A percentile compares a stretch with the other conserved stretches of the same genome.
phyloP scores from a whole-genome alignment of 1,140 invertebrate genomes.

The Halesus radiatus region DNA sequence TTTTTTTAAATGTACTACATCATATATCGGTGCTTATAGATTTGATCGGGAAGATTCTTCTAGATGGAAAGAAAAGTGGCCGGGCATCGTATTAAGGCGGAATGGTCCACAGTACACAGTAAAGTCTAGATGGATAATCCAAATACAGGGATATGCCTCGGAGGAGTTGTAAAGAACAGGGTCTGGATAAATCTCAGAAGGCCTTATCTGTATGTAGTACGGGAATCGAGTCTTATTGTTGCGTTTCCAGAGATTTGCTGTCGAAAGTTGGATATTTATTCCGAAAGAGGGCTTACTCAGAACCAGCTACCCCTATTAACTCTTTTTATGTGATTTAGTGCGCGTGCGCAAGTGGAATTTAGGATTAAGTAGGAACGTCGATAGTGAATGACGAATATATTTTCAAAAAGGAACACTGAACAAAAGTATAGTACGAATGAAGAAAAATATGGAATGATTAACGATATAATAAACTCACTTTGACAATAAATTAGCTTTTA shows the following conservation, averaged over 20 bases:
- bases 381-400: too few relatives aligned
- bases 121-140: not conserved
- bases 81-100: not conserved
- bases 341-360: too few relatives aligned
- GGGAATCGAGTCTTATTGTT: slow-evolving; percentile 30
- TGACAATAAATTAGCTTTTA: too few relatives aligned
- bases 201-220: slow-evolving; percentile 25
- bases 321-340: not conserved
- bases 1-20: too few relatives aligned
- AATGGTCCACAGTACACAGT: not conserved
- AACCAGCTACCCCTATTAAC: not conserved
- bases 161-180: not conserved
- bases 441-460: too few relatives aligned
- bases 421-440: too few relatives aligned
- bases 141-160: not conserved
- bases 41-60: not conserved
- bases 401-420: too few relatives aligned
- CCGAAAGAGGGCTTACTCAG: not conserved
- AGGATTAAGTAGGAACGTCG: too few relatives aligned
- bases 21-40: not conserved
- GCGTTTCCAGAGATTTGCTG: slow-evolving; percentile 27
- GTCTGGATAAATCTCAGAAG: not conserved
- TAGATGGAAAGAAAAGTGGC: slow-evolving; percentile 1
- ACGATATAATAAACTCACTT: too few relatives aligned
- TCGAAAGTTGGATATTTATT: slow-evolving; percentile 18